A percentile compares a stretch with the other conserved stretches of the same genome.
Conservation (phyloP, 2,797 vertebrate genomes). For the Pseudomugil gertrudae region DNA sequence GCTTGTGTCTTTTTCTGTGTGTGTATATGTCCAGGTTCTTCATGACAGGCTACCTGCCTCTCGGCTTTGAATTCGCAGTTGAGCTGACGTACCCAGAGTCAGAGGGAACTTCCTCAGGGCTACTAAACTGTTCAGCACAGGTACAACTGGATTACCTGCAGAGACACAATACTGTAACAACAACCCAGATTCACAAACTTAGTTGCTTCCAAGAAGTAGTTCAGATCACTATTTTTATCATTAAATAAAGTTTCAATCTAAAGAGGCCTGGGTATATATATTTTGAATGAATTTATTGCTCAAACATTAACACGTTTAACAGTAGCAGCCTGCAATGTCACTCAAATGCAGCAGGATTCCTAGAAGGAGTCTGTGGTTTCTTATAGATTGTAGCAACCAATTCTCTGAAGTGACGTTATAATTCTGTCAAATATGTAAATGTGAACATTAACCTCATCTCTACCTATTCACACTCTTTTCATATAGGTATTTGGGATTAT, state of each 20-base stretch:
- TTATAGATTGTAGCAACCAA: neutral
- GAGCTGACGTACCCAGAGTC: conserved; percentile 96
- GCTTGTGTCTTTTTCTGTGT: conserved; percentile 2
- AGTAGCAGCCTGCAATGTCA: too few relatives aligned
- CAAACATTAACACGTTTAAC: neutral
- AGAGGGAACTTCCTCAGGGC: conserved; percentile 94
- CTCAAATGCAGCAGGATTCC: neutral
- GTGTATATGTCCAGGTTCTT: conserved; percentile 84
- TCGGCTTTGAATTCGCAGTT: conserved; percentile 96
- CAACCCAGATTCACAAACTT: neutral
- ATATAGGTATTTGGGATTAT: conserved; percentile 93
- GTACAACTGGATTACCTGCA: conserved; percentile 63
- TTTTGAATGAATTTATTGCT: neutral
- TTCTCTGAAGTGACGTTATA: neutral
- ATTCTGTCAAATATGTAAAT: neutral
- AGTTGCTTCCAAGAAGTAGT: conserved; percentile 1
- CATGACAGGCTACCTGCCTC: conserved; percentile 96
- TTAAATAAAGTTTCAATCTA: neutral
- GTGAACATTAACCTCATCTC: neutral
- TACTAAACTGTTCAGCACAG: conserved; percentile 96
- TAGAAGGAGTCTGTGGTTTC: neutral
- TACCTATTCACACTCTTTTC: conserved; percentile 19
- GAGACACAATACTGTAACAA: neutral
- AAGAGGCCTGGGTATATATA: neutral
- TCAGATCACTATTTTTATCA: neutral